Evolutionary conservation across 2,113 vertebrate genomes (phyloP), one percentile per base, ranked within the genome.

Genomic region (Chascanopsetta lugubris): DNA sequence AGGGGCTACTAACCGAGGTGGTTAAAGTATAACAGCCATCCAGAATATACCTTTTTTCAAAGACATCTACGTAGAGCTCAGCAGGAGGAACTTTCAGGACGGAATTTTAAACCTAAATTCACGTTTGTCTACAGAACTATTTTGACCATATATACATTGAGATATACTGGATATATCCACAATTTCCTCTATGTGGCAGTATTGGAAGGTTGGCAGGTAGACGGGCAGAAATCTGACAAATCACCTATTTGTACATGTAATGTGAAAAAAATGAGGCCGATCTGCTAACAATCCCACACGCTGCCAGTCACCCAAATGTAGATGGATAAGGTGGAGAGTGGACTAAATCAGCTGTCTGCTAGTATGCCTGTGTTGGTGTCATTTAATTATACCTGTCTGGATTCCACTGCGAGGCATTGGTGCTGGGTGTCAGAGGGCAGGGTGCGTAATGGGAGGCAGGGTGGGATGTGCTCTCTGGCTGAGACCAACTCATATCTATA

Each of bases 1-100:
- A n/a, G 79, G 66, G 66, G 72, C 79, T 75, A 85, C 75, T 84
- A 77, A 72, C 62, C 36, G 60, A 83, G 80, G 72, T 63, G 36
- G 77, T 51, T 68, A 72, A 81, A 73, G 79, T 82, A 76, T 54
- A 75, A 74, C 71, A 75, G 71, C 70, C 68, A 78, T 76, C 71
- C 59, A 65, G 78, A 85, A 82, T 78, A 45, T 40, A 70, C 57
- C 59, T 51, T 68, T 51, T 68, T 83, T 67, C 58, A 22, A 56
- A 64, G 26, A 62, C 34, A 75, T 32, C 75, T 71, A 72, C n/a
- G 61, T 46, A 53, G 51, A 65, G 32, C 75, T 51, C 25, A 17
- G 75, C 21, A 8, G 75, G 61, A 22, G 51, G 49, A 17, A 40
- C 50, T 51, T 29, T 25, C 46, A 59, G 53, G 61, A 58, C 62